Conservation (phyloP, 2,888 invertebrate genomes). For the Pemphredon lugubris region DNA sequence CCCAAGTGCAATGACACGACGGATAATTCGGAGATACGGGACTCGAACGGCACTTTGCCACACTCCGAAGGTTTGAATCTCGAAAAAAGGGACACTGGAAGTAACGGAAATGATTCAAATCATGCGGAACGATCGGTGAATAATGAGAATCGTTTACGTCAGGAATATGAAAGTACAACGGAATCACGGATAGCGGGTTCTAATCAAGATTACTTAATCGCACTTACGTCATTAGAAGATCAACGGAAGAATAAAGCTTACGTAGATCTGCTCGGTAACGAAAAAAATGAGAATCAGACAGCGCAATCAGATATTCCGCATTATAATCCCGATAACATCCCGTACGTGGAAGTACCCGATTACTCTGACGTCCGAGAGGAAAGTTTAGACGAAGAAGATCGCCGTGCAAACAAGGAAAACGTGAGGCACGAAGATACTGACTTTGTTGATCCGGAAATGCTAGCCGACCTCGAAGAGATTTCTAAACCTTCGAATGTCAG, state of each 20-base stretch:
- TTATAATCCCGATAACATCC: slow-evolving; percentile 69
- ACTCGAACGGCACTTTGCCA: not conserved
- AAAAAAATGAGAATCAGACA: slow-evolving; percentile 48
- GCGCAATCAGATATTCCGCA: slow-evolving; percentile 37
- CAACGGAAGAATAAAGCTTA: slow-evolving; percentile 1
- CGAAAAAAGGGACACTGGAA: not conserved
- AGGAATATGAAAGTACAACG: no score
- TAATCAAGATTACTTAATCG: slow-evolving; percentile 1
- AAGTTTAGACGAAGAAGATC: slow-evolving; percentile 67
- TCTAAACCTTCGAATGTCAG: not conserved
- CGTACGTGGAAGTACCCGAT: slow-evolving; percentile 73
- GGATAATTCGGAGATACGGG: not conserved
- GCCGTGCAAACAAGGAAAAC: slow-evolving; percentile 10
- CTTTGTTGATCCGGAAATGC: slow-evolving; percentile 52
- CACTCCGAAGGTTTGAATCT: not conserved
- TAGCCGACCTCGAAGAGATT: not conserved
- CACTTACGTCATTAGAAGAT: not conserved
- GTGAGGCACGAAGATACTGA: slow-evolving; percentile 39
- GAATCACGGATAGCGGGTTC: not conserved
- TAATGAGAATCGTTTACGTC: not conserved
- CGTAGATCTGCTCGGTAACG: slow-evolving; percentile 36
- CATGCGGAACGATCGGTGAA: not conserved
- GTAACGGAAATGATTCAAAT: not conserved
- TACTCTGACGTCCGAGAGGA: slow-evolving; percentile 70
- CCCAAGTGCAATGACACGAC: slow-evolving; percentile 49